Evolutionary conservation across 2,113 vertebrate species (phyloP).

Genomic region (Nibea coibor): DNA sequence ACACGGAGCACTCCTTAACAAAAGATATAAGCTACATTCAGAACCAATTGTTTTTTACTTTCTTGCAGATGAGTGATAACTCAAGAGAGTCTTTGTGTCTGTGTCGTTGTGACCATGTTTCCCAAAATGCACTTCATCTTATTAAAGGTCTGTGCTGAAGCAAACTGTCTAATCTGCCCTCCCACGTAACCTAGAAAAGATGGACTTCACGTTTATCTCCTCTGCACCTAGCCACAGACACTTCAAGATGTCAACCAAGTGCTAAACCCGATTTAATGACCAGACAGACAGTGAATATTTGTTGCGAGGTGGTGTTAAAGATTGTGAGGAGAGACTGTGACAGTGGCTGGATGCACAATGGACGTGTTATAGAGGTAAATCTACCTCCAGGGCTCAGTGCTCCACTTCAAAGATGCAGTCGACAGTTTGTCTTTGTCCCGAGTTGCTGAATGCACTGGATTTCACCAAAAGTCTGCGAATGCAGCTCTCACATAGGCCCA

Average conservation of each 20-base stretch:
- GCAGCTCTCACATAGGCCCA: not conserved
- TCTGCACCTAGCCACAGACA: not conserved
- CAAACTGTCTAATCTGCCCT: not conserved
- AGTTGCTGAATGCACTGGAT: not conserved
- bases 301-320: constrained; percentile 9
- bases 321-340: constrained; percentile 16
- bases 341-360: constrained; percentile 8
- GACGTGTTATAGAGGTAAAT: constrained; percentile 6
- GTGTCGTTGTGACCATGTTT: not conserved
- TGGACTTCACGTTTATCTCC: not conserved
- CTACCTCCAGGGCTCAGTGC: not conserved
- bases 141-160: not conserved
- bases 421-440: not conserved
- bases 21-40: not conserved
- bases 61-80: not conserved
- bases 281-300: constrained; percentile 20
- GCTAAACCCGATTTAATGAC: constrained; percentile 34
- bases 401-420: constrained; percentile 7
- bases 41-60: not conserved
- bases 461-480: constrained; percentile 4
- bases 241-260: constrained; percentile 14
- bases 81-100: not conserved
- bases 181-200: not conserved
- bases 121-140: not conserved
- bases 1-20: not conserved